These are phyloP conservation scores for Nomada goodeniana DNA, from an alignment of 2,888 invertebrate genomes.

Conservation along the genomic window DNA sequence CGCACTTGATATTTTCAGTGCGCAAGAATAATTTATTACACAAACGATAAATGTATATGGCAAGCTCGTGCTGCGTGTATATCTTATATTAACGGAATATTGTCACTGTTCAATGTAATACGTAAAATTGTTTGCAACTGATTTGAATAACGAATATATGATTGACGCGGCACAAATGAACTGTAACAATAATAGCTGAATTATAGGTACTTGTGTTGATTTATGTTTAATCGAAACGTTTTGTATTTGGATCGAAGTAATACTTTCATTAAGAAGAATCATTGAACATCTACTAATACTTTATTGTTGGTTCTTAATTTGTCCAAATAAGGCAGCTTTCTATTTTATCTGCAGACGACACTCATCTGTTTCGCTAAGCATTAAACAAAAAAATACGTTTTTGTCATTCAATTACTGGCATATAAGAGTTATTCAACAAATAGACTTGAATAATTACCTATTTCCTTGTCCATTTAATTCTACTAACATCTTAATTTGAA, in stretches of 20 bases:
- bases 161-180: too few species aligned
- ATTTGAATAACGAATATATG: too few species aligned
- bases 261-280: neutral
- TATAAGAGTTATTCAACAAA: too few species aligned
- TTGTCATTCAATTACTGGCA: too few species aligned
- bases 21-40: neutral
- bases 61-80: neutral
- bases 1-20: neutral
- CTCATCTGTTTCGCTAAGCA: neutral
- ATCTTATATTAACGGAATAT: neutral
- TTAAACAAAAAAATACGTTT: too few species aligned
- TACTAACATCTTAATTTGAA: too few species aligned
- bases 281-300: neutral
- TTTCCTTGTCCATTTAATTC: too few species aligned
- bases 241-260: neutral
- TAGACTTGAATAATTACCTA: neutral
- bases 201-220: neutral
- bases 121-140: too few species aligned
- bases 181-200: too few species aligned
- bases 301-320: neutral
- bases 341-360: constrained; percentile 41
- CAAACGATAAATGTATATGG: neutral
- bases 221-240: neutral
- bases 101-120: neutral
- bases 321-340: neutral